Base-by-base conservation (phyloP, 2,797 vertebrate species). In the Dermochelys coriacea region DNA sequence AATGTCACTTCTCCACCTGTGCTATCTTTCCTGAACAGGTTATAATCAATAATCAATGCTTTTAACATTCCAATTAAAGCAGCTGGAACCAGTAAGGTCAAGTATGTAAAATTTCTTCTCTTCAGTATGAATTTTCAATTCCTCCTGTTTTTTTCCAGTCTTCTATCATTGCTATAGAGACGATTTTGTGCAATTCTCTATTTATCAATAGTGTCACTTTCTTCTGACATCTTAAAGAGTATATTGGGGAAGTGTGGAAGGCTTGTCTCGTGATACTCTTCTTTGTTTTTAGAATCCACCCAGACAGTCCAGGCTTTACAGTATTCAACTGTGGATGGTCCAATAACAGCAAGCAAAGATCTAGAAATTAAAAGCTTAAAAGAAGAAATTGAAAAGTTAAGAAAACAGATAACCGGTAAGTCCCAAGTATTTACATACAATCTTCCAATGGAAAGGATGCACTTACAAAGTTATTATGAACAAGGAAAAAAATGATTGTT, bases 291-390 rank as follows among this genome's bases (percentile, higher is more conserved):
- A 99, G 99, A 99, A 95, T 99, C 99, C 47, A 99, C 99, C 3
- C 99, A 99, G 98, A 99, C 99, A 3, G 99, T 99, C 50, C 99
- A 99, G 97, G 99, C 99, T 31, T 97, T 99, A 57, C 99, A 99
- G 94, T 98, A 99, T 96, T 98, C 99, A 29, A 97, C 98, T 54
- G 98, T 98, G 4, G 99, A 99, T 87, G 98, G 98, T 11, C 99
- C 99, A 18, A 87, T 98, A 93, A 98, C 96, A 90, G 94, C 98
- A 80, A 99, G 98, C 98, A 99, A 99, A 98, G 99, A 99, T 98
- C 98, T 99, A 96, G 99, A 99, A 98, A 99, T 99, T 96, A 98
- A 99, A 98, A 98, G 98, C 94, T 98, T 99, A 94, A 99, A 99
- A 98, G 99, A 98, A 81, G 99, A 99, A 98, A 99, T 99, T 55